A percentile compares a stretch with the other conserved stretches of the same genome.
These are phyloP conservation scores for Plestiodon gilberti DNA, from an alignment of 2,113 vertebrate species.

Conservation along the genomic window DNA sequence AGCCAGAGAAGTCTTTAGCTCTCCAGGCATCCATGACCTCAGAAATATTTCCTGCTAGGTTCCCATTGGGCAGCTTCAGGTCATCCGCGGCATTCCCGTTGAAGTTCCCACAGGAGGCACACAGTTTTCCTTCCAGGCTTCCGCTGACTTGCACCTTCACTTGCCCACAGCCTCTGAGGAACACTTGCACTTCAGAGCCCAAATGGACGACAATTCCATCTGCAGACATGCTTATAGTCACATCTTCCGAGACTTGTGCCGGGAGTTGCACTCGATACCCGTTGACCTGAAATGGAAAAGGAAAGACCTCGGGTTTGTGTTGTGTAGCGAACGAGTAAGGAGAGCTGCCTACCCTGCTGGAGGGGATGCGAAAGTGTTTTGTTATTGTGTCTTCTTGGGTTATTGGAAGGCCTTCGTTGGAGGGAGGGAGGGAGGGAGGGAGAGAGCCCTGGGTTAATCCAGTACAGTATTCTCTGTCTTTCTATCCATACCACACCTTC, in stretches of 20 bases:
- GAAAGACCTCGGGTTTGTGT: background rate
- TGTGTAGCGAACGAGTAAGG: too few relatives aligned
- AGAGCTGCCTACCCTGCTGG: too few relatives aligned
- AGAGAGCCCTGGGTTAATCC: too few relatives aligned
- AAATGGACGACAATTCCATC: slow-evolving; percentile 60
- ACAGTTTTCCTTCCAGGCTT: slow-evolving; percentile 56
- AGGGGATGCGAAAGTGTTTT: too few relatives aligned
- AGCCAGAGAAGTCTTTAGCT: slow-evolving; percentile 21
- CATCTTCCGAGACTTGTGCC: slow-evolving; percentile 5
- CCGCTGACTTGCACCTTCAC: slow-evolving; percentile 53
- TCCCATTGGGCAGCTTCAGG: slow-evolving; percentile 60
- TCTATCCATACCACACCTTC: too few relatives aligned
- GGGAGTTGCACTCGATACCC: slow-evolving; percentile 66
- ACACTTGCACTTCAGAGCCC: slow-evolving; percentile 53
- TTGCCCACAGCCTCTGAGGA: slow-evolving; percentile 60
- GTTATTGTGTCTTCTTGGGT: too few relatives aligned
- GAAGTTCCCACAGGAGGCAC: slow-evolving; percentile 73
- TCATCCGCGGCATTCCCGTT: slow-evolving; percentile 69
- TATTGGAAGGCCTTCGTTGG: too few relatives aligned
- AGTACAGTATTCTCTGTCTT: too few relatives aligned
- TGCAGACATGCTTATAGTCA: slow-evolving; percentile 52
- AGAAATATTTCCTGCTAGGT: slow-evolving; percentile 42
- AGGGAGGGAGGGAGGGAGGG: too few relatives aligned
- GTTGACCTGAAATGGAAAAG: slow-evolving; percentile 65
- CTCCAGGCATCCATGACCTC: background rate